Evolutionary conservation across 2,113 vertebrate species (phyloP), one percentile per base, ranked within the genome.

Genomic region (Benitochromis conjunctus): DNA sequence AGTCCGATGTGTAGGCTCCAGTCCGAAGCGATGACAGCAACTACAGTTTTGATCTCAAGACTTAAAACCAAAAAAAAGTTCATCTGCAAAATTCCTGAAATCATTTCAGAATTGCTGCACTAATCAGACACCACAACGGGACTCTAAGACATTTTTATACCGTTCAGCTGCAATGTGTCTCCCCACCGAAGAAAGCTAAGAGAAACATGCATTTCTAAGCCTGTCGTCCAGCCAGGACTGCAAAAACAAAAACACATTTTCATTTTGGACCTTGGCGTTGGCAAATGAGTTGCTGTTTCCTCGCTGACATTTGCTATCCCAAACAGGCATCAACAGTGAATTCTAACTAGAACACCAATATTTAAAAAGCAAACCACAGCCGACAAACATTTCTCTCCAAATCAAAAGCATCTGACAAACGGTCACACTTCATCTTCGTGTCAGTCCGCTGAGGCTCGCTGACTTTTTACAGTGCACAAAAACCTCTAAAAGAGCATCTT

Each of bases 401-500:
- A 69, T 19, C 48, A 19, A 79, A 71, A 88, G 66, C 80, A 38
- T 80, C 41, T 62, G 82, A 80, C 62, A 43, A 26, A 85, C 11
- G 16, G 41, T 69, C 16, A 7, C 86, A 88, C 86, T 82, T 87
- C 86, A 88, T 87, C 83, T 88, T n/a, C 82, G 48, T 94, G 77
- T 26, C 82, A 60, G 74, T 71, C 76, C 51, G 43, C 18, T 19
- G 31, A 71, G 66, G 66, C 78, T 91, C 79, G 31, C 51, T 77
- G 24, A 88, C 87, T 86, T 91, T 92, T 87, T 88, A 86, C 88
- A 83, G 86, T 1, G 51, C 79, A 87, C 71, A 86, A 79, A 86
- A 89, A 62, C 38, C 51, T 43, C n/a, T 6, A 21, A 71, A 77
- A 82, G 74, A 81, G 79, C 29, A 56, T 66, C 84, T 84, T 14